These are phyloP conservation scores for Euclidia mi DNA, from an alignment of 2,888 invertebrate species.

Conservation along the genomic window DNA sequence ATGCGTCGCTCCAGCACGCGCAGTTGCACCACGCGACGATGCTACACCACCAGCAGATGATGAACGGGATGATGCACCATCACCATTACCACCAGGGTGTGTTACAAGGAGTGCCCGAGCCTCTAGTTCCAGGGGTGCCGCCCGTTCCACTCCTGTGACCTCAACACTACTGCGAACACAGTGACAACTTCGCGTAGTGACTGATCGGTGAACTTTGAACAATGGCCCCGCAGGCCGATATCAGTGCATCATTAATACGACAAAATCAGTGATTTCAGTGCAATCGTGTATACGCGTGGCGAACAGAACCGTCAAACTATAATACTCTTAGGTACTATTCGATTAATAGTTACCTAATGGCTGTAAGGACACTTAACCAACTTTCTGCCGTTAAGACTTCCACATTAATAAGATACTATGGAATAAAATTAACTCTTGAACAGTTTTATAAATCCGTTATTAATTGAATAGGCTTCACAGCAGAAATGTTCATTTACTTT, in stretches of 20 bases:
- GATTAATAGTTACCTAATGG: constrained; percentile 54
- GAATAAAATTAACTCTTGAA: constrained; percentile 18
- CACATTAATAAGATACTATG: constrained; percentile 53
- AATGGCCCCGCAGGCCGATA: constrained; percentile 31
- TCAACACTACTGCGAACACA: constrained; percentile 73
- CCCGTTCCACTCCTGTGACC: constrained; percentile 89
- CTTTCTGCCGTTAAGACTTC: constrained; percentile 59
- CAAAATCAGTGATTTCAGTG: constrained; percentile 79
- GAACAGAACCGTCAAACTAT: constrained; percentile 41
- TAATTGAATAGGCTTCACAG: constrained; percentile 58
- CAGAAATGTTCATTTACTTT: constrained; percentile 53
- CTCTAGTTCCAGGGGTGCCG: constrained; percentile 81
- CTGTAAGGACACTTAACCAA: constrained; percentile 60
- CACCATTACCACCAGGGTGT: constrained; percentile 88
- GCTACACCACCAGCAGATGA: constrained; percentile 89
- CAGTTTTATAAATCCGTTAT: constrained; percentile 30
- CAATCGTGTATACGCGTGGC: constrained; percentile 71
- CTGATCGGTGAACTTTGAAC: constrained; percentile 39
- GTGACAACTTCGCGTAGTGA: constrained; percentile 66
- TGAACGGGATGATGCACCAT: constrained; percentile 89
- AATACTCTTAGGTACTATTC: constrained; percentile 67
- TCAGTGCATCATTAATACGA: constrained; percentile 57
- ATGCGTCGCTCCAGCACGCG: constrained; percentile 85
- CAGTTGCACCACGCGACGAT: constrained; percentile 88
- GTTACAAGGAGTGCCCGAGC: constrained; percentile 87